A percentile compares a stretch with the other conserved stretches of the same genome.
Evolutionary conservation across 2,113 vertebrate genomes (phyloP).

Genomic region (Telmatochromis sp.): DNA sequence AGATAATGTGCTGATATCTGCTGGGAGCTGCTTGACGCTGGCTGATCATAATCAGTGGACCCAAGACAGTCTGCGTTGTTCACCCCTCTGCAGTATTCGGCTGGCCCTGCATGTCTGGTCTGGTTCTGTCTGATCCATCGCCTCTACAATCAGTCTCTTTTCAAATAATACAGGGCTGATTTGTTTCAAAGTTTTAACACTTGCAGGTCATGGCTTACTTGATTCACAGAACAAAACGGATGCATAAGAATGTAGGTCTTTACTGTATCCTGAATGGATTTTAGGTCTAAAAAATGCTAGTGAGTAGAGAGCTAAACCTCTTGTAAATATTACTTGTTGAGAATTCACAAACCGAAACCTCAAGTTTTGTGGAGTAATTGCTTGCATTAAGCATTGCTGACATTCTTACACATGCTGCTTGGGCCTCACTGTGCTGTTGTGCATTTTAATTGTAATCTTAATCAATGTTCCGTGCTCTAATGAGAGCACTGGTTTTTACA

Average conservation of each 20-base stretch:
- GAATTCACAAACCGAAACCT: not conserved
- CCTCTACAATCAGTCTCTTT: not conserved
- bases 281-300: not conserved
- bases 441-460: conserved; percentile 61
- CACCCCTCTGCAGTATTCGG: conserved; percentile 16
- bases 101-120: not conserved
- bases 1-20: conserved; percentile 82
- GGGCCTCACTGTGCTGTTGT: conserved; percentile 13
- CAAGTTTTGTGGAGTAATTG: not conserved
- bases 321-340: not conserved
- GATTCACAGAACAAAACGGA: not conserved
- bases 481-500: conserved; percentile 62
- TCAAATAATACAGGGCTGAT: not conserved
- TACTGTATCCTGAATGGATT: not conserved
- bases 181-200: not conserved
- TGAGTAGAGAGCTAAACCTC: not conserved
- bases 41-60: conserved; percentile 71
- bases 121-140: not conserved
- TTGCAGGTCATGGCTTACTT: not conserved
- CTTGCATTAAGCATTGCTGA: conserved; percentile 25
- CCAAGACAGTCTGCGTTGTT: conserved; percentile 21
- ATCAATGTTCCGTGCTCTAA: conserved; percentile 64
- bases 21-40: conserved; percentile 71
- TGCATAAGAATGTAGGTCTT: not conserved
- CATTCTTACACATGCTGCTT: conserved; percentile 21